Percentiles rank a stretch among this genome's conserved stretches.
phyloP scores from a whole-genome alignment of 2,113 vertebrate genomes.

The zebrafish (Danio rerio) region DNA sequence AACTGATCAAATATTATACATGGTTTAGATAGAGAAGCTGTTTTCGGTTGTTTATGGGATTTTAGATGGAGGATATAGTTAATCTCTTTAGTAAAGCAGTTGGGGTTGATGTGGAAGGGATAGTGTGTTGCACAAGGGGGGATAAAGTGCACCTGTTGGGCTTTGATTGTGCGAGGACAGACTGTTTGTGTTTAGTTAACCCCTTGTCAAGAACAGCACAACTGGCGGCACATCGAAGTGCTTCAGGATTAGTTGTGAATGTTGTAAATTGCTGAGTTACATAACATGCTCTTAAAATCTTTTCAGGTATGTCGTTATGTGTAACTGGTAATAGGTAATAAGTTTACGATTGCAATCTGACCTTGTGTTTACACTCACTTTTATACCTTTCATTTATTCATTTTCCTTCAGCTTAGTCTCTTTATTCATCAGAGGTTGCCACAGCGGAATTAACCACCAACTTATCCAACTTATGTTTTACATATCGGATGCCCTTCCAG shows the following conservation, averaged over 20 bases:
- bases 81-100: background rate
- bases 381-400: no score
- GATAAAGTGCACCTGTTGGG: slow-evolving; percentile 41
- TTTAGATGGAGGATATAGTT: background rate
- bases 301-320: background rate
- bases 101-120: background rate
- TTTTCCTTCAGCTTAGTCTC: no score
- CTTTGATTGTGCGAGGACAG: slow-evolving; percentile 19
- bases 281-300: background rate
- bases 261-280: slow-evolving; percentile 14
- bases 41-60: background rate
- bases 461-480: no score
- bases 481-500: no score
- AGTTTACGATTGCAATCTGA: background rate
- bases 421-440: no score
- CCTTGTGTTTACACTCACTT: no score
- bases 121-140: slow-evolving; percentile 6
- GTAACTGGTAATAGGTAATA: background rate
- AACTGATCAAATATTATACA: background rate
- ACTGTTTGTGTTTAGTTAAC: background rate
- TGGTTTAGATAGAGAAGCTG: background rate
- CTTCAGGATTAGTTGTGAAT: background rate
- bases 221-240: background rate
- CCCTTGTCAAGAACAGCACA: background rate
- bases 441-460: no score